A percentile compares a stretch with the other conserved stretches of the same genome.
These are phyloP conservation scores for Aldrovandia affinis DNA, from an alignment of 2,797 vertebrate genomes.

Conservation along the genomic window DNA sequence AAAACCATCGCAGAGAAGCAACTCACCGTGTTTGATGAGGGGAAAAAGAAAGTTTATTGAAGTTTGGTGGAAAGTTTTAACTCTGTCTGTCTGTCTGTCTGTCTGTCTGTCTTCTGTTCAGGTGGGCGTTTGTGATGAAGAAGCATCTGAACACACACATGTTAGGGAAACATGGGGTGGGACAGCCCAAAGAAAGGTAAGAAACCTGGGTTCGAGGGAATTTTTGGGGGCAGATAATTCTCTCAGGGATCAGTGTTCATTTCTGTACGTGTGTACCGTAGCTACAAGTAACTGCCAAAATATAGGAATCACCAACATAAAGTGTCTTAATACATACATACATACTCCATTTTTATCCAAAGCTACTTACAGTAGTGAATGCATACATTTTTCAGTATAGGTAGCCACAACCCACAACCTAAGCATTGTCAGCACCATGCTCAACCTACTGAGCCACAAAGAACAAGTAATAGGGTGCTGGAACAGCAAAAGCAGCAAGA, in stretches of 20 bases:
- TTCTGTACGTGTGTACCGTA: no score
- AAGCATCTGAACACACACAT: conserved; percentile 96
- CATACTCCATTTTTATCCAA: no score
- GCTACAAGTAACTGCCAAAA: no score
- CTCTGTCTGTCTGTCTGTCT: conserved; percentile 38
- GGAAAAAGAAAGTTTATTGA: not conserved
- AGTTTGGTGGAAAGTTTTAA: not conserved
- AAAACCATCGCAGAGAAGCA: not conserved
- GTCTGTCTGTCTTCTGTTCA: conserved; percentile 63
- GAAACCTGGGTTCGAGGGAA: not conserved
- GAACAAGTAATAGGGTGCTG: no score
- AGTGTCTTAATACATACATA: no score
- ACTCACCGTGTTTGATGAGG: not conserved
- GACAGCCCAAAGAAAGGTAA: conserved; percentile 97
- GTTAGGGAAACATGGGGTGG: conserved; percentile 93
- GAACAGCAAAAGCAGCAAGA: no score
- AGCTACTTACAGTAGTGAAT: no score
- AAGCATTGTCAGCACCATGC: no score
- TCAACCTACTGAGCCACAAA: no score
- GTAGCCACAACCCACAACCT: no score
- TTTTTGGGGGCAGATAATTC: not conserved
- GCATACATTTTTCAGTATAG: no score
- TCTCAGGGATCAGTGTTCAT: not conserved
- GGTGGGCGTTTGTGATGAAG: conserved; percentile 99
- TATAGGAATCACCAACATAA: no score